A percentile compares a stretch with the other conserved stretches of the same genome.
phyloP scores from a whole-genome alignment of 2,113 vertebrate species.

The Protobothrops flavoviridis region DNA sequence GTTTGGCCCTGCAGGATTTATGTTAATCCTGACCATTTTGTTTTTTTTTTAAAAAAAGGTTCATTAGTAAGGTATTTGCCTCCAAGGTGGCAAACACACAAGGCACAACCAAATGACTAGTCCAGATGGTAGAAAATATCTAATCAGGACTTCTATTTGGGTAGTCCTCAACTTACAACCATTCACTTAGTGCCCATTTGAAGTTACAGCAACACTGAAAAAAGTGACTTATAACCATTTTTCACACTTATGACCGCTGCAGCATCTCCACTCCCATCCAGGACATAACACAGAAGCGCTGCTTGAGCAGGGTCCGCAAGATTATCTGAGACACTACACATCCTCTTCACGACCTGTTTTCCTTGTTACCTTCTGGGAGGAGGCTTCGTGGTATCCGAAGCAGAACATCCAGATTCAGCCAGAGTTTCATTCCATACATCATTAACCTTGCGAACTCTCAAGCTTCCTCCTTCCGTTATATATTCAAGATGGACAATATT shows the following conservation, averaged over 20 bases:
- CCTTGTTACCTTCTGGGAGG: no score
- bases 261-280: neutral
- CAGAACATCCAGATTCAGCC: no score
- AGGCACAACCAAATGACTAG: neutral
- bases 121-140: neutral
- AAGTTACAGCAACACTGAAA: neutral
- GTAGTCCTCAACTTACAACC: neutral
- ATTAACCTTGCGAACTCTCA: no score
- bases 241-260: neutral
- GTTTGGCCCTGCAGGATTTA: neutral
- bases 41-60: neutral
- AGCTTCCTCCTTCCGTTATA: no score
- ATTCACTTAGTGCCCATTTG: neutral
- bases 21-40: neutral
- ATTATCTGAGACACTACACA: no score
- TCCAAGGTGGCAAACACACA: slow-evolving; percentile 41
- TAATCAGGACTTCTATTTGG: slow-evolving; percentile 24
- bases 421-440: no score
- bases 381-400: no score
- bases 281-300: no score
- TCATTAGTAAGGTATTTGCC: slow-evolving; percentile 35
- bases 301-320: no score
- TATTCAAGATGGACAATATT: no score
- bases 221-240: neutral
- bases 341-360: no score